Percentiles rank a stretch among this genome's conserved stretches.
Evolutionary conservation across 2,888 invertebrate species (phyloP).

Genomic region (Physocephala rufipes): DNA sequence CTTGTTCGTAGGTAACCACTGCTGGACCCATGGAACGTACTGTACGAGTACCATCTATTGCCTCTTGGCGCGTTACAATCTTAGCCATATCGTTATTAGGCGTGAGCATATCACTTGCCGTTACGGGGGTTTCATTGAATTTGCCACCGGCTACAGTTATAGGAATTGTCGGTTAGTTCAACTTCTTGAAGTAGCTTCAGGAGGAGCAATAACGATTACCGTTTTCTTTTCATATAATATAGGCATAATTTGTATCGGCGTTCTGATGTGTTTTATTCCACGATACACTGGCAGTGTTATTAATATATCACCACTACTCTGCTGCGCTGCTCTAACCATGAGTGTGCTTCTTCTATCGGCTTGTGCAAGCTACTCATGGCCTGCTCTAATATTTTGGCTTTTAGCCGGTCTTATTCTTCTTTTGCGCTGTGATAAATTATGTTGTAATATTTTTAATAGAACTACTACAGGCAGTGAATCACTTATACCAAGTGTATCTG

Average conservation of each 20-base stretch:
- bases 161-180: conserved; percentile 54
- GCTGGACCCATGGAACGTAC: conserved; percentile 64
- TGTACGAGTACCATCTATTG: conserved; percentile 61
- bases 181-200: not conserved
- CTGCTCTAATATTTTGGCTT: conserved; percentile 62
- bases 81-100: conserved; percentile 59
- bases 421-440: conserved; percentile 63
- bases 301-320: conserved; percentile 61
- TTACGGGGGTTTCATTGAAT: conserved; percentile 55
- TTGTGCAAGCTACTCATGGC: conserved; percentile 63
- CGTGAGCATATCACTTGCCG: conserved; percentile 56
- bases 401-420: conserved; percentile 58
- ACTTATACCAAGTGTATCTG: conserved; percentile 63
- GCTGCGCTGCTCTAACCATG: conserved; percentile 56
- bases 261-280: conserved; percentile 64
- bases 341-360: conserved; percentile 58
- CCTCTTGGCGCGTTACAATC: conserved; percentile 63
- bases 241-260: conserved; percentile 60
- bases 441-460: conserved; percentile 63
- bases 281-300: conserved; percentile 62
- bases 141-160: conserved; percentile 58
- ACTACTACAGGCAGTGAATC: conserved; percentile 56
- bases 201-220: not conserved
- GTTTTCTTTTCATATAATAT: not conserved
- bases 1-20: conserved; percentile 59